These are phyloP conservation scores for Caenorhabditis sp. DNA, from an alignment of 2,888 invertebrate genomes.

Conservation along the genomic window DNA sequence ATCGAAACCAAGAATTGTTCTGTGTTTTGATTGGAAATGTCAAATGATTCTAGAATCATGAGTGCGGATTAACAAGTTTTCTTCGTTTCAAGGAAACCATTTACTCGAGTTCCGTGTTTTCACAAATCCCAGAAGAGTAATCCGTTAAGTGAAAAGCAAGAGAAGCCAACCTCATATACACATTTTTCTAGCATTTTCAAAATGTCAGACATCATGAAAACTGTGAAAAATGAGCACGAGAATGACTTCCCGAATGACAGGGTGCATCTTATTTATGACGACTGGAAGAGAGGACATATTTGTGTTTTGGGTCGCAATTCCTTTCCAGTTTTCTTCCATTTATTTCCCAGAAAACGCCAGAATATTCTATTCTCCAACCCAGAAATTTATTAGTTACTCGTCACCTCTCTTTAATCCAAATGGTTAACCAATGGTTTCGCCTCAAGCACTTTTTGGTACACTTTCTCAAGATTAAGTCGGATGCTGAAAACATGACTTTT, in stretches of 20 bases:
- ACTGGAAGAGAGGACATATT: not conserved
- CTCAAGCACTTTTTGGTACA: conserved; percentile 37
- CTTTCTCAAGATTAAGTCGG: conserved; percentile 28
- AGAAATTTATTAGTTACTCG: not conserved
- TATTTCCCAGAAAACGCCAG: not conserved
- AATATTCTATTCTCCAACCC: conserved; percentile 2
- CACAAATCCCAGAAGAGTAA: conserved; percentile 11
- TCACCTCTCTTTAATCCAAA: conserved; percentile 30
- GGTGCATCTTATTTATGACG: conserved; percentile 20
- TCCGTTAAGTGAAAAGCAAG: not conserved
- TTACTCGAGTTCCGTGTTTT: conserved; percentile 11
- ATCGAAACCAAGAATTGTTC: not conserved
- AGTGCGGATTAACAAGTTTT: conserved; percentile 3
- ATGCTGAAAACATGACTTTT: conserved; percentile 26
- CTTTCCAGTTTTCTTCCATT: not conserved
- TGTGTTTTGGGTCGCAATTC: not conserved
- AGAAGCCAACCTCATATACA: not conserved
- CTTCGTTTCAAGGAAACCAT: not conserved
- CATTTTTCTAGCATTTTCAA: conserved; percentile 1
- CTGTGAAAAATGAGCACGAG: conserved; percentile 33
- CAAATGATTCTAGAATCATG: conserved; percentile 1
- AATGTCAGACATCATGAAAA: conserved; percentile 12
- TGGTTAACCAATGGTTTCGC: conserved; percentile 6
- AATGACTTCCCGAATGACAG: conserved; percentile 19
- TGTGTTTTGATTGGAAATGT: conserved; percentile 18